Evolutionary conservation across 2,888 invertebrate species (phyloP).

Genomic region (Athalia cordata): DNA sequence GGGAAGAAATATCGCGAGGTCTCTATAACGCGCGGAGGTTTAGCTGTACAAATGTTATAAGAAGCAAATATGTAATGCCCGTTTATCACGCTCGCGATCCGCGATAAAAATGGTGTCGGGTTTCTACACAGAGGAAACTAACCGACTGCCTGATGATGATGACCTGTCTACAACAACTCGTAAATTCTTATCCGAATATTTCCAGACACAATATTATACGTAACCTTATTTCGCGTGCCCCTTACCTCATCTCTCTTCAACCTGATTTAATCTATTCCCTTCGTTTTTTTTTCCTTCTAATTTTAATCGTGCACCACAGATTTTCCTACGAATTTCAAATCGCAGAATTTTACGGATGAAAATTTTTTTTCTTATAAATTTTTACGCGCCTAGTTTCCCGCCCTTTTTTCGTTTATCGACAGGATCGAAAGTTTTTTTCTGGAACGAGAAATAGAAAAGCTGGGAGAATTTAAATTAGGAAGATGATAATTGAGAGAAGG

Average conservation of each 20-base stretch:
- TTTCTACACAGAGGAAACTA: not conserved
- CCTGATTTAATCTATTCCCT: constrained; percentile 15
- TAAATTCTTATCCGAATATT: constrained; percentile 23
- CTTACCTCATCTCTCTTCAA: not conserved
- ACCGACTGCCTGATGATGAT: too few species aligned
- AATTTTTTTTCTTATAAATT: too few species aligned
- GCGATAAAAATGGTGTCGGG: constrained; percentile 25
- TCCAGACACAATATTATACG: constrained; percentile 42
- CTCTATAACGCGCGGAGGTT: not conserved
- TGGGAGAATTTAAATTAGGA: too few species aligned
- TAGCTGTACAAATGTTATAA: not conserved
- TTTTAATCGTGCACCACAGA: constrained; percentile 19
- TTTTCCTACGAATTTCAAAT: not conserved
- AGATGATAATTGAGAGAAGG: too few species aligned
- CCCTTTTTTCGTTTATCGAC: not conserved
- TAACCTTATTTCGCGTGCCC: too few species aligned
- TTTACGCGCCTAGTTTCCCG: not conserved
- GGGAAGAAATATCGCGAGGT: constrained; percentile 18
- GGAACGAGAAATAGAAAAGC: too few species aligned
- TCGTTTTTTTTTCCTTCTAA: not conserved
- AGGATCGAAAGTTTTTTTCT: not conserved
- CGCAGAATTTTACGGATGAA: not conserved
- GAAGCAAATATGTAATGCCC: not conserved
- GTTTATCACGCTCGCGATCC: too few species aligned
- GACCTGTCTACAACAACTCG: too few species aligned